Base-by-base conservation (phyloP, 2,888 invertebrate genomes). In the Eupeodes luniger region DNA sequence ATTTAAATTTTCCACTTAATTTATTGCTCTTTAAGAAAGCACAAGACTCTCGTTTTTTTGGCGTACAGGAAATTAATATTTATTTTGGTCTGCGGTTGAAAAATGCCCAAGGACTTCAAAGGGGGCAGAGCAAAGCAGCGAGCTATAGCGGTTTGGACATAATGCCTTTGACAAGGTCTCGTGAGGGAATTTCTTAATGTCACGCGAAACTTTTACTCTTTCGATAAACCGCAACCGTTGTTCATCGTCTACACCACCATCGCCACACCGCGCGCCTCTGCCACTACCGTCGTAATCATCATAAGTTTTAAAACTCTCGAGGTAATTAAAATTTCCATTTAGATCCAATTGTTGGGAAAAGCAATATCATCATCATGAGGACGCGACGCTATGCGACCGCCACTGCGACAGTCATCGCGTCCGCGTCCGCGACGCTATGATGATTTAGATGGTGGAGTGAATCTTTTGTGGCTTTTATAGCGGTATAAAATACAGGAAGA, bases 271-370 rank as follows among this genome's bases (percentile, higher is more conserved):
- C 11, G 11, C 47, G 11, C 1, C 12, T 1, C 4, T 12, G 11
- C 10, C 34, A 34, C 14, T 36, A 34, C 36, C 59, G 34, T 59
- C 36, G 27, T 27, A 27, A 11, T 69, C 36, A 53, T 16, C 40
- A 10, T 19, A 9, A 72, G n/a, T 27, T 57, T 47, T 11, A 72
- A 57, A 72, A 72, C 9, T 72, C 78, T 75, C 47, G 59, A 51
- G 85, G 88, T 88, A 88, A 88, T 88, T 88, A 88, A 88, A 88
- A 88, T 81, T 88, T 88, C 81, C 88, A 85, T 88, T 88, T 88
- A 74, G 77, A 85, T 88, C 85, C 57, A 85, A 69, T 88, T 81
- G 85, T 59, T 75, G 81, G 74, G 57, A 62, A 64, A 47, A 16
- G 77, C 40, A 47, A 55, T n/a, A 49, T 19, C 14, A 49, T 19